Evolutionary conservation across 1,140 invertebrate genomes (phyloP), one percentile per base, ranked within the genome.

Genomic region (Littorina saxatilis): DNA sequence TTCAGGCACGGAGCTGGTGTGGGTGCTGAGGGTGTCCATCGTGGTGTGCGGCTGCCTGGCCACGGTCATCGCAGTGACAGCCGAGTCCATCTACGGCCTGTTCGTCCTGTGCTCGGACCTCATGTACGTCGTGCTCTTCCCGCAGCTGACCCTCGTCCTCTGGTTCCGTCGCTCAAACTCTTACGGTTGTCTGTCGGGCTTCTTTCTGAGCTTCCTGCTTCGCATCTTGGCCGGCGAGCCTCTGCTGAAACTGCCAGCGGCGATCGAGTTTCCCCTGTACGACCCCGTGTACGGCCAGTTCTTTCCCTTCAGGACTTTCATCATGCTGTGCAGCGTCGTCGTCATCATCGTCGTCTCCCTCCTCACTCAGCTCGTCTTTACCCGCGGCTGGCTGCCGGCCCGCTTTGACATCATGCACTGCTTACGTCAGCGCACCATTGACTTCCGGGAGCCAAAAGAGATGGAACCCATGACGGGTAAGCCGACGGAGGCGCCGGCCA

Each of bases 181-280:
- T 0, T 99, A 99, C 91, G 98, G 98, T 37, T 98, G 97, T 35
- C 92, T 99, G 37, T 66, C 85, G 43, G 92, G 92, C 58, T 98
- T 98, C 90, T 94, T 97, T 82, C 94, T 98, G 84, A 97, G 97
- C 0, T 94, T 99, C 52, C 70, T 96, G 23, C 95, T 99, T 15
- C 94, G 98, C 9, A 90, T 98, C 23, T 91, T 94, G 23, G 97
- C 97, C 1, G 97, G 98, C 0, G 98, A 99, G 91, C 94, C 95
- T 23, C 92, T 97, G 84, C 93, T 99, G 81, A 95, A 95, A 1
- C 92, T 99, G 32, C 95, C 96, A 0, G 94, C 97, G 0, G 88
- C 96, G 15, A 96, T 98, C 61, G 94, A 96, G 86, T 98, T 95
- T 92, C 97, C 97, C 0, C 96, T 96, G 20, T 98, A 95, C 92